These are phyloP conservation scores for Leptinotarsa undecemlineata DNA, from an alignment of 1,140 invertebrate genomes.

Conservation along the genomic window DNA sequence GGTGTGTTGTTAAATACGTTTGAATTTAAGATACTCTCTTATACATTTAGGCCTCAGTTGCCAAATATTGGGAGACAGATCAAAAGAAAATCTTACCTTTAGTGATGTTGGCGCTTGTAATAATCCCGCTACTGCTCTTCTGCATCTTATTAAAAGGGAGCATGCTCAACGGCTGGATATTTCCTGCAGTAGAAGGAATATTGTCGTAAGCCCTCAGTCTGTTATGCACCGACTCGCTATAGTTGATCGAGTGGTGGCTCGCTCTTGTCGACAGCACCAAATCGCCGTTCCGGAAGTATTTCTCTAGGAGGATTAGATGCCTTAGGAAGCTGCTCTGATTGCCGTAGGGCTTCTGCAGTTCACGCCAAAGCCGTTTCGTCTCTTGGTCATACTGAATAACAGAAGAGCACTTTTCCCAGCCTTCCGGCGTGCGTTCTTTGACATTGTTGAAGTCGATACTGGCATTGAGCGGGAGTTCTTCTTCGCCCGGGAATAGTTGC, in stretches of 20 bases:
- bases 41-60: no score
- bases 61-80: no score
- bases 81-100: constrained; percentile 4
- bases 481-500: constrained; percentile 77
- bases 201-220: constrained; percentile 75
- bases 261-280: constrained; percentile 72
- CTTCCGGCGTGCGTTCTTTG: constrained; percentile 68
- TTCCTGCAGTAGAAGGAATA: constrained; percentile 52
- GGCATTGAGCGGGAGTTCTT: constrained; percentile 76
- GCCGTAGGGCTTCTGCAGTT: constrained; percentile 80
- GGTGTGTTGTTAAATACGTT: no score
- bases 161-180: constrained; percentile 49
- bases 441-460: constrained; percentile 72
- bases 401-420: constrained; percentile 79
- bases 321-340: constrained; percentile 82
- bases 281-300: constrained; percentile 77
- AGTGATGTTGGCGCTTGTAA: constrained; percentile 34
- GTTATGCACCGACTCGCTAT: constrained; percentile 78
- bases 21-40: no score
- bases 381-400: constrained; percentile 81
- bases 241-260: constrained; percentile 72
- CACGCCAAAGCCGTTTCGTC: constrained; percentile 77
- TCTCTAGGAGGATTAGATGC: constrained; percentile 79
- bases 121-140: constrained; percentile 42
- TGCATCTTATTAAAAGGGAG: constrained; percentile 48